These are phyloP conservation scores for Thera obeliscata DNA, from an alignment of 2,888 invertebrate species.

Conservation along the genomic window DNA sequence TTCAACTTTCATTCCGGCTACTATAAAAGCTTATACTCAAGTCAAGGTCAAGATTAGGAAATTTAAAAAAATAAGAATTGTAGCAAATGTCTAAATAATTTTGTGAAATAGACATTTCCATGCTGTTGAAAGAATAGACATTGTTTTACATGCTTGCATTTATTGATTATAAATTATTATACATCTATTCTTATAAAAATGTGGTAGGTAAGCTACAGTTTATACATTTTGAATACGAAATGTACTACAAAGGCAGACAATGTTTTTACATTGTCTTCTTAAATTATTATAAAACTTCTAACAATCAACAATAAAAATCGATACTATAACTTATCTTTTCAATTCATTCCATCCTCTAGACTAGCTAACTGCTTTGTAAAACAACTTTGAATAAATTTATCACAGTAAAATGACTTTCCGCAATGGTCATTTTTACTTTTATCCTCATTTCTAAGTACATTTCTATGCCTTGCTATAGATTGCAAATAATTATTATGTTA, in stretches of 20 bases:
- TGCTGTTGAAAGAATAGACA: constrained; percentile 14
- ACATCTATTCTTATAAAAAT: neutral
- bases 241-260: constrained; percentile 23
- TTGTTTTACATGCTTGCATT: constrained; percentile 43
- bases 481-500: neutral
- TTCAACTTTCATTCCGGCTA: too few species aligned
- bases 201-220: constrained; percentile 15
- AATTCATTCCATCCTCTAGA: constrained; percentile 23
- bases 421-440: neutral
- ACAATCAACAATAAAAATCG: constrained; percentile 35
- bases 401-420: constrained; percentile 14
- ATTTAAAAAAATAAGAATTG: too few species aligned
- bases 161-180: constrained; percentile 45
- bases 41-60: too few species aligned
- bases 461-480: neutral
- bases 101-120: neutral
- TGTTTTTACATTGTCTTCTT: constrained; percentile 19
- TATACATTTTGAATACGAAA: constrained; percentile 26
- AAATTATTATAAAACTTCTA: constrained; percentile 20
- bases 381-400: constrained; percentile 9
- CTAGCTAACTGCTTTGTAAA: constrained; percentile 32
- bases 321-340: constrained; percentile 31
- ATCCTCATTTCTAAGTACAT: constrained; percentile 4
- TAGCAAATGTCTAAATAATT: neutral
- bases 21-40: too few species aligned